Conservation (phyloP, 2,888 invertebrate species). For the Hybos culiciformis region DNA sequence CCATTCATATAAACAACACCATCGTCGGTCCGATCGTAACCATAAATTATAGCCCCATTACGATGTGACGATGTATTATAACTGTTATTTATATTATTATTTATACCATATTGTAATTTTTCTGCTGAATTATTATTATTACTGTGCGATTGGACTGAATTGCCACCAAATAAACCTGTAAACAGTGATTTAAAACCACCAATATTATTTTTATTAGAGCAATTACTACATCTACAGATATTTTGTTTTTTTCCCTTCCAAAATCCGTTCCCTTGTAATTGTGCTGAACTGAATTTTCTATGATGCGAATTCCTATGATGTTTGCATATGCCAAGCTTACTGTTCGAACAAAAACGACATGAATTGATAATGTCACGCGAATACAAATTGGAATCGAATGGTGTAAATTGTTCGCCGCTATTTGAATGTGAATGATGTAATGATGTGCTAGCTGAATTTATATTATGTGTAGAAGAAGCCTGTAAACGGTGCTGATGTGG, state of each 20-base stretch:
- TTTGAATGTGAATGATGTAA: neutral
- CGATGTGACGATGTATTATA: neutral
- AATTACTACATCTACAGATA: constrained; percentile 6
- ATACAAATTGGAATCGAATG: no score
- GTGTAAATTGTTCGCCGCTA: neutral
- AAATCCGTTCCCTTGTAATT: no score
- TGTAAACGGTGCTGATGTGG: constrained; percentile 29
- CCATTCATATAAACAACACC: constrained; percentile 3
- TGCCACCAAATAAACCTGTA: neutral
- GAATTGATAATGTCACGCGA: constrained; percentile 10
- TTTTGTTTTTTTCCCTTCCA: constrained; percentile 2
- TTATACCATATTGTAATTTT: neutral
- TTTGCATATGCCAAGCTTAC: constrained; percentile 31
- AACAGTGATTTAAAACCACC: neutral
- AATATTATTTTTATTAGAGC: constrained; percentile 4
- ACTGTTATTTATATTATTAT: neutral
- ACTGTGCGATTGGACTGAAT: neutral
- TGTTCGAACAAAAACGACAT: constrained; percentile 31
- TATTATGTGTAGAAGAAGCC: constrained; percentile 28
- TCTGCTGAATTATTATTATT: neutral
- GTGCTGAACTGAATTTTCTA: constrained; percentile 8
- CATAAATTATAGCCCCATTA: neutral
- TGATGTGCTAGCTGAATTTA: no score
- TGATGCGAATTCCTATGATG: constrained; percentile 21
- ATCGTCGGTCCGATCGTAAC: constrained; percentile 1